Evolutionary conservation across 2,113 vertebrate genomes (phyloP), one percentile per base, ranked within the genome.

Genomic region (Eclectus roratus): DNA sequence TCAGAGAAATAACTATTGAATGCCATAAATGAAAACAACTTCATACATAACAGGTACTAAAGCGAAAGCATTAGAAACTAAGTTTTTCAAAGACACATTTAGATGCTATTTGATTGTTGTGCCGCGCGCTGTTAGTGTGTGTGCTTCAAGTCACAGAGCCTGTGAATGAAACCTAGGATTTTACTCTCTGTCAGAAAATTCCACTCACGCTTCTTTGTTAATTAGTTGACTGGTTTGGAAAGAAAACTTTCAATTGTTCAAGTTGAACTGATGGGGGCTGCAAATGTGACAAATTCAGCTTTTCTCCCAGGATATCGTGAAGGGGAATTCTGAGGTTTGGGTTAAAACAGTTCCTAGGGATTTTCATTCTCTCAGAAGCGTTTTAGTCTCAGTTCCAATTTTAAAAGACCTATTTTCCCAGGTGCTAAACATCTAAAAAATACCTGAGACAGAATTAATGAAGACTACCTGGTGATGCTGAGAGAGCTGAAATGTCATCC

Each of bases 181-280:
- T 61, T 84, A 83, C 92, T 88, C 70, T 91, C 47, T 90, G 71
- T 94, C 44, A 88, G 81, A 91, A 97, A 91, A 82, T 66, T 85
- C 88, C 44, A 27, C 64, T 78, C 58, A 44, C 0, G 6, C n/a
- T 68, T 49, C 69, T 65, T 94, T 80, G 53, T 68, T 96, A 95
- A 92, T 97, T 86, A 87, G 63, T 55, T 82, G 49, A 79, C 66
- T 88, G 72, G 23, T 76, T 87, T 8, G 5, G 70, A 72, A 87
- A 66, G 73, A 58, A 91, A 91, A 46, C 65, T 74, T 46, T 85
- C 4, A 6, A 49, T 49, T 17, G 8, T 47, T 85, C 15, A 39
- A 1, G 44, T 37, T 69, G 46, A 74, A 68, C 87, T 91, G 80
- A 43, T 76, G 77, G 64, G 43, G 72, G 39, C 25, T 86, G 79